Evolutionary conservation across 2,797 vertebrate genomes (phyloP).

Genomic region (Chrysolophus pictus): DNA sequence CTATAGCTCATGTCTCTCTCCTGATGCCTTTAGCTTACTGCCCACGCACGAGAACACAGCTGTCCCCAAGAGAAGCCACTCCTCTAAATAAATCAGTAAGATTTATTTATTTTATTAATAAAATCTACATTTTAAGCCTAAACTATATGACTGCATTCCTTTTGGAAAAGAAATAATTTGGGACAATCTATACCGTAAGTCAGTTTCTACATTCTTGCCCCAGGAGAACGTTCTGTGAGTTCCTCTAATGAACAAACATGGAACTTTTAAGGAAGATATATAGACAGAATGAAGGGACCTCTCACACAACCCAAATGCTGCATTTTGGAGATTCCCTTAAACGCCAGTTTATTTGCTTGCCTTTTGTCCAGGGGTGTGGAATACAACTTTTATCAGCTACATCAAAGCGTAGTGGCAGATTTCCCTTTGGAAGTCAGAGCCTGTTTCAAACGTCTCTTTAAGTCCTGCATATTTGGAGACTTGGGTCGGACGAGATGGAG

Average conservation of each 20-base stretch:
- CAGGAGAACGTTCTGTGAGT: background rate
- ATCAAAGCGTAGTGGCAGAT: slow-evolving; percentile 83
- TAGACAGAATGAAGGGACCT: background rate
- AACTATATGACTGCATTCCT: background rate
- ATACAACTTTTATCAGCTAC: fast-evolving
- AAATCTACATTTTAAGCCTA: background rate
- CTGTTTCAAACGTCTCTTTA: slow-evolving; percentile 93
- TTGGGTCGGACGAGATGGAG: slow-evolving; percentile 91
- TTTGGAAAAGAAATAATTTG: background rate
- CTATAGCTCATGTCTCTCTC: fast-evolving
- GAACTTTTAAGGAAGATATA: background rate
- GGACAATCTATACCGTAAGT: background rate
- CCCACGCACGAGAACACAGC: background rate
- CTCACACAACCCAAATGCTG: background rate
- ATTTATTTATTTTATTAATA: background rate
- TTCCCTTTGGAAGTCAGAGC: slow-evolving; percentile 92
- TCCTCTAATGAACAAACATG: background rate
- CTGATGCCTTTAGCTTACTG: background rate
- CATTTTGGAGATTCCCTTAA: background rate
- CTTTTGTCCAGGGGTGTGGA: background rate
- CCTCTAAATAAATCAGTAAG: background rate
- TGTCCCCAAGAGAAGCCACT: background rate
- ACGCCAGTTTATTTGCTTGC: background rate
- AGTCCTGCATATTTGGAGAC: slow-evolving; percentile 95
- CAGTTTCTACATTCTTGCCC: background rate